Evolutionary conservation across 2,113 vertebrate species (phyloP), one percentile per base, ranked within the genome.

Genomic region (Sialia sialis): DNA sequence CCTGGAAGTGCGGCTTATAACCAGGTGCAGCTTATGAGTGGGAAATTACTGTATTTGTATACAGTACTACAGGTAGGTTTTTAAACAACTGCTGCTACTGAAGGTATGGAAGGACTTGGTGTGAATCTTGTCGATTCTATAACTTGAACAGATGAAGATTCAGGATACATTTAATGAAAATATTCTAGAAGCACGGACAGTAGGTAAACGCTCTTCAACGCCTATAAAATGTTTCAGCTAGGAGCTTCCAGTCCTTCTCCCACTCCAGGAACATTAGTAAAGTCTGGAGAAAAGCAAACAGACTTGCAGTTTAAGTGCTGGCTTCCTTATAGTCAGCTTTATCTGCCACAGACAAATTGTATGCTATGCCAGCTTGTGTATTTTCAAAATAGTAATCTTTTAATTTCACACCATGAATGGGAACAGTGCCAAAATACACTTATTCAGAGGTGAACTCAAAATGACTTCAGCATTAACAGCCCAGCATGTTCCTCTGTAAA

Each of bases 361-460:
- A 11, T 78, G 46, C 30, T 34, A 1, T 58, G 38, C 55, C 77
- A 90, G 32, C 32, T 58, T 79, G 67, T 79, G 10, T 75, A 58
- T 73, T 95, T 93, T 51, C 43, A 59, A 94, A 93, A 87, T 43
- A 87, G 23, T 87, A 78, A 75, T 81, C 69, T 75, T 86, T 78
- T 91, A 55, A 75, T 94, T 96, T 94, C 92, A 72, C 39, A 51
- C 81, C 0, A 0, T 73, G 54, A 89, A 60, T 91, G 58, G 90
- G 54, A 94, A 20, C 6, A 2, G 34, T 87, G 84, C 84, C 93
- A 94, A 85, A 94, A 78, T 41, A 32, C 0, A 5, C 62, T 85
- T 90, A 69, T 4, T 93, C 29, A 38, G 82, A 75, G 75, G n/a
- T 91, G 38, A 91, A 44, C 58, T 94, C 27, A 48, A 27, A 89